These are phyloP conservation scores for Phataginus tricuspis DNA, from an alignment of 2,797 vertebrate species.

Conservation along the genomic window DNA sequence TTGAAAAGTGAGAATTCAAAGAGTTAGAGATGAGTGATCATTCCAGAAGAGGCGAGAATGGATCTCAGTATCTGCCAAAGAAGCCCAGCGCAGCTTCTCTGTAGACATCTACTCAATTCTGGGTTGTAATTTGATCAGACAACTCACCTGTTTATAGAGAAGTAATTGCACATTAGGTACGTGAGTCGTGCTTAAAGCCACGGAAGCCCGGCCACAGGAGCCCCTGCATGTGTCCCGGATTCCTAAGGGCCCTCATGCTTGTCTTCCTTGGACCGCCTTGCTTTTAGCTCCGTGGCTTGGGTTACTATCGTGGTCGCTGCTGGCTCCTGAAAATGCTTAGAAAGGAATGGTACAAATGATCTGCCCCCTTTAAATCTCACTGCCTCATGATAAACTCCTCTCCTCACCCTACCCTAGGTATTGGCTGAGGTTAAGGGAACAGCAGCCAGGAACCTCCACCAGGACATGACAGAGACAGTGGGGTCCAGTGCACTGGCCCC, in stretches of 20 bases:
- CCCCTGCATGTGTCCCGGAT: not conserved
- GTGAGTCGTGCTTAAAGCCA: not conserved
- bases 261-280: not conserved
- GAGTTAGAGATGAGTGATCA: not conserved
- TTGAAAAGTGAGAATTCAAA: conserved; percentile 51
- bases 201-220: not conserved
- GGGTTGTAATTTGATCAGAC: not conserved
- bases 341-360: not conserved
- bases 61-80: not conserved
- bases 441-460: not conserved
- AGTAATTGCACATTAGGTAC: not conserved
- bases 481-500: not conserved
- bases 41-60: not conserved
- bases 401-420: not conserved
- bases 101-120: not conserved
- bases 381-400: not conserved
- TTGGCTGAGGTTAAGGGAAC: not conserved
- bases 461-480: not conserved
- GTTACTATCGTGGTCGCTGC: not conserved
- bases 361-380: not conserved
- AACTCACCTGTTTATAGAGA: not conserved
- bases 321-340: not conserved
- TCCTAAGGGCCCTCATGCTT: not conserved
- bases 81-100: not conserved
- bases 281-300: not conserved